A percentile compares a stretch with the other conserved stretches of the same genome.
phyloP scores from a whole-genome alignment of 2,797 vertebrate species.

The Brotogeris chrysoptera region DNA sequence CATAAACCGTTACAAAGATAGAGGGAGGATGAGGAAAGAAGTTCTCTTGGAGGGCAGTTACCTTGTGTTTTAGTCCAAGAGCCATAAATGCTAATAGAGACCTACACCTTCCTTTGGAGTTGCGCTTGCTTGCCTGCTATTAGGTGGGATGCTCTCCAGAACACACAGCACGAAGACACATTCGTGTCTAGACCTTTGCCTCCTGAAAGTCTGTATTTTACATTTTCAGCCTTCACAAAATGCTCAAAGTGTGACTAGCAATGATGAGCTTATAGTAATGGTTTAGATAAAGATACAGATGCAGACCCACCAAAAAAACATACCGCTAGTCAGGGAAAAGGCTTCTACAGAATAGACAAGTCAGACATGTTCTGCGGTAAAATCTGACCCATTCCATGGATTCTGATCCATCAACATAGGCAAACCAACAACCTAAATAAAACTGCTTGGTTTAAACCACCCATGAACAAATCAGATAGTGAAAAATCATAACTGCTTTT shows the following conservation, averaged over 20 bases:
- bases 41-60: neutral
- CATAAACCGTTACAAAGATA: neutral
- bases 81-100: neutral
- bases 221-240: neutral
- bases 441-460: neutral
- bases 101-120: neutral
- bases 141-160: neutral
- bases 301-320: neutral
- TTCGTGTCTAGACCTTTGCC: accelerated
- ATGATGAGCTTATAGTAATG: neutral
- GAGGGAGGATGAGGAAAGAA: neutral
- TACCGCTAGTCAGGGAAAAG: neutral
- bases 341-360: neutral
- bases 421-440: neutral
- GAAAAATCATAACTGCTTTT: neutral
- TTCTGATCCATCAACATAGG: neutral
- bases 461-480: neutral
- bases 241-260: neutral
- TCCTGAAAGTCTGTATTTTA: neutral
- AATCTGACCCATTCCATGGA: neutral
- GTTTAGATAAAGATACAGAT: neutral
- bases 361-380: neutral
- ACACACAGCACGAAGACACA: accelerated
- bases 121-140: neutral
- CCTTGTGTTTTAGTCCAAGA: neutral